These are phyloP conservation scores for Meteorus colon DNA, from an alignment of 2,888 invertebrate species.

Conservation along the genomic window DNA sequence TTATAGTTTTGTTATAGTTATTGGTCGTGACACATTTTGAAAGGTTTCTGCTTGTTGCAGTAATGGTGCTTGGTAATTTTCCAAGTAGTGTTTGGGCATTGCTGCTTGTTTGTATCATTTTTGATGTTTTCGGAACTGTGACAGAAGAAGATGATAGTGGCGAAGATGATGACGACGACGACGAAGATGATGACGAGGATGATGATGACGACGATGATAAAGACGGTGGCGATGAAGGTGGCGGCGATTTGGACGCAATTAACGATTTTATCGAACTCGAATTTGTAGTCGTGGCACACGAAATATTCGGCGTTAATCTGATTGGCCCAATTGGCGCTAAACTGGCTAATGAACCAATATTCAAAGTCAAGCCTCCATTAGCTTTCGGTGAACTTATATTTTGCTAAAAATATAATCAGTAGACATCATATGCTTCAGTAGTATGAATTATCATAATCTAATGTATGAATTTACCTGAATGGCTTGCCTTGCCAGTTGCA, in stretches of 20 bases:
- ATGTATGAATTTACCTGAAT: slow-evolving; percentile 13
- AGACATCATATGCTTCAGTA: neutral
- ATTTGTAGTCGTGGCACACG: slow-evolving; percentile 50
- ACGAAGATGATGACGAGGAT: neutral
- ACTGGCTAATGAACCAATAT: slow-evolving; percentile 72
- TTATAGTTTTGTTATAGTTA: slow-evolving; percentile 58
- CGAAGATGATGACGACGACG: neutral
- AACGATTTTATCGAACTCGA: slow-evolving; percentile 47
- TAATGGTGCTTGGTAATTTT: slow-evolving; percentile 63
- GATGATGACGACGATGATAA: neutral
- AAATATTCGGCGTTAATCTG: slow-evolving; percentile 61
- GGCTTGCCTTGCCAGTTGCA: slow-evolving; percentile 56
- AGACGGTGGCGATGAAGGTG: slow-evolving; percentile 23
- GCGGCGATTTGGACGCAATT: slow-evolving; percentile 36
- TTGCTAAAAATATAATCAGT: slow-evolving; percentile 47
- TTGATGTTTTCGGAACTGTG: slow-evolving; percentile 57
- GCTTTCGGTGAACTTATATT: slow-evolving; percentile 57
- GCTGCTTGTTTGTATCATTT: slow-evolving; percentile 54
- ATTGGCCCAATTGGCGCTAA: slow-evolving; percentile 71
- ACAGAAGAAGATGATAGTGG: slow-evolving; percentile 36
- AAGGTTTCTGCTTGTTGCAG: slow-evolving; percentile 59
- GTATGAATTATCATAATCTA: neutral
- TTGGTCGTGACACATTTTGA: slow-evolving; percentile 57
- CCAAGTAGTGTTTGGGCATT: slow-evolving; percentile 54
- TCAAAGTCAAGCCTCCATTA: slow-evolving; percentile 70